A percentile compares a stretch with the other conserved stretches of the same genome.
Evolutionary conservation across 1,140 invertebrate genomes (phyloP).

Genomic region (Drosophila leontia): DNA sequence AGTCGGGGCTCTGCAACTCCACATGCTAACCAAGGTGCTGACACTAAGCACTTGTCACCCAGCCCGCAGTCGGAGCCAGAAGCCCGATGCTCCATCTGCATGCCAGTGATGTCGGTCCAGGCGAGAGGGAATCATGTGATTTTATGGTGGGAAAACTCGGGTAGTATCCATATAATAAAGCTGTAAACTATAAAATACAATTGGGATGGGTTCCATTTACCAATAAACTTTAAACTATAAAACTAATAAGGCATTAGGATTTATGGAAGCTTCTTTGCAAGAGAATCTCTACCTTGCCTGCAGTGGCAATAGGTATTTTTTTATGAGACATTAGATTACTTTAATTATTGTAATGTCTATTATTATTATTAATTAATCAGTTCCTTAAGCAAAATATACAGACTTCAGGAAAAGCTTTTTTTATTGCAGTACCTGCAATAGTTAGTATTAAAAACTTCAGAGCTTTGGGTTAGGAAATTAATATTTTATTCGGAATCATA

Average conservation of each 20-base stretch:
- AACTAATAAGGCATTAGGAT: background rate
- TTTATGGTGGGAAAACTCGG: slow-evolving; percentile 1
- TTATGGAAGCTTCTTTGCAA: background rate
- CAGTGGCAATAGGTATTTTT: background rate
- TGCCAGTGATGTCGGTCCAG: slow-evolving; percentile 33
- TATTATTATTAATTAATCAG: slow-evolving; percentile 1
- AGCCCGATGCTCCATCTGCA: slow-evolving; percentile 25
- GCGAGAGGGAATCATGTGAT: slow-evolving; percentile 2
- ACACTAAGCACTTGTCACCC: slow-evolving; percentile 83
- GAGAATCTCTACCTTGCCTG: too few species aligned
- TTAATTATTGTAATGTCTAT: background rate
- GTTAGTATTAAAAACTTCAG: background rate
- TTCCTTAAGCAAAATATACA: background rate
- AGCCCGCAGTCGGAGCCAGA: slow-evolving; percentile 41
- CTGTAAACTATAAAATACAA: background rate
- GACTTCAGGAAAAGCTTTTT: too few species aligned
- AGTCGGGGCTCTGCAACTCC: slow-evolving; percentile 26
- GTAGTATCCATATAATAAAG: slow-evolving; percentile 9
- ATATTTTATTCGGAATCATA: background rate
- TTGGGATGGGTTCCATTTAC: background rate
- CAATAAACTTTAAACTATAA: background rate
- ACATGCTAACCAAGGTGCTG: slow-evolving; percentile 80
- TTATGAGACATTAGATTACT: background rate
- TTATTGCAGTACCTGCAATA: background rate
- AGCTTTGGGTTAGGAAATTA: background rate